Evolutionary conservation across 2,797 vertebrate genomes (phyloP), one percentile per base, ranked within the genome.

Genomic region (Acanthopagrus latus): DNA sequence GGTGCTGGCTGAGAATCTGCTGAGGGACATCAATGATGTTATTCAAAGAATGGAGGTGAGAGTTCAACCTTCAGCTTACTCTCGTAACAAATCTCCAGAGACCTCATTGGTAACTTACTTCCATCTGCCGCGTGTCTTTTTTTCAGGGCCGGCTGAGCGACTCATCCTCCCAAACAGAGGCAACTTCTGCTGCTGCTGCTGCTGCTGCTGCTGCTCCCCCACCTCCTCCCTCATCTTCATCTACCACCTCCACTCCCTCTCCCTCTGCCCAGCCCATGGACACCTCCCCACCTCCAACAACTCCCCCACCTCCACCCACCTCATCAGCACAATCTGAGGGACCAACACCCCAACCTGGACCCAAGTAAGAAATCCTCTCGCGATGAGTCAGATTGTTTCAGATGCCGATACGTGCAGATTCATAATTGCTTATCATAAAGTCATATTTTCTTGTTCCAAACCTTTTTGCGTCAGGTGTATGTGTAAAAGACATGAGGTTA

Each of bases 1-100:
- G 62, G 94, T 97, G 52, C 87, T 98, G 89, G 97, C 97, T 7
- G 97, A 98, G 86, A 97, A 97, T 78, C 94, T 98, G 90, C 94
- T 98, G 78, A 94, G 97, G 77, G 97, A 98, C 54, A 93, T 97
- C 43, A 96, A 95, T 80, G 92, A 95, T 46, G 91, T 97, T 71
- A 92, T 98, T 46, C 92, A 94, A 58, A 94, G 97, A 47, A 95
- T 98, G 88, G 97, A 98, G 96, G 97, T 97, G 60, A 91, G 75
- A 50, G 11, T 33, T 38, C 21, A 14, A 0, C 25, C 3, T 59
- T 55, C 6, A 51, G 0, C 56, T 46, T 1, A 18, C 25, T 57
- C 11, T 1, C 43, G 47, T n/a, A 33, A 14, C 25, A 43, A 50
- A 57, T 3, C 23, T 52, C 3, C 43, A 55, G 52, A 69, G 55